Evolutionary conservation across 2,797 vertebrate genomes (phyloP).

Genomic region (Euthynnus affinis): DNA sequence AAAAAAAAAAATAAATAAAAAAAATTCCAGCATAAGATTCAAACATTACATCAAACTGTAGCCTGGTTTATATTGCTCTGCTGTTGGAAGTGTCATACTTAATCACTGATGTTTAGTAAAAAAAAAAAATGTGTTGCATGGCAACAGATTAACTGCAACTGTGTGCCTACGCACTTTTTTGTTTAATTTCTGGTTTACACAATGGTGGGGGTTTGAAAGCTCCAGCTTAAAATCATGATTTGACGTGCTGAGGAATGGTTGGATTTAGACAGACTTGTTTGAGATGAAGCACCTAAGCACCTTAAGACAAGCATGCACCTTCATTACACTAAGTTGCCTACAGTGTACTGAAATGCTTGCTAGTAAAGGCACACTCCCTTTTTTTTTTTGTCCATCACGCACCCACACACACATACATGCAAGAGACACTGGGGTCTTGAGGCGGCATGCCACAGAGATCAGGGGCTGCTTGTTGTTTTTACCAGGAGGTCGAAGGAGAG

Average conservation of each 20-base stretch:
- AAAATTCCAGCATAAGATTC: slow-evolving; percentile 32
- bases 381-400: slow-evolving; percentile 56
- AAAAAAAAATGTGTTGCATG: slow-evolving; percentile 39
- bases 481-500: slow-evolving; percentile 81
- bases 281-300: slow-evolving; percentile 41
- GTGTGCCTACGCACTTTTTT: slow-evolving; percentile 30
- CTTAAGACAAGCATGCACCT: slow-evolving; percentile 36
- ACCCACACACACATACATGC: slow-evolving; percentile 35
- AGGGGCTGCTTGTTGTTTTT: slow-evolving; percentile 84
- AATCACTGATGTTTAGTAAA: slow-evolving; percentile 46
- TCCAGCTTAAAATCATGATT: slow-evolving; percentile 43
- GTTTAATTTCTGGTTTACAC: slow-evolving; percentile 44
- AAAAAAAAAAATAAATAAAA: slow-evolving; percentile 25
- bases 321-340: slow-evolving; percentile 40
- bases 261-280: slow-evolving; percentile 61
- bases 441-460: slow-evolving; percentile 80
- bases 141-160: slow-evolving; percentile 41
- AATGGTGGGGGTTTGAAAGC: slow-evolving; percentile 34
- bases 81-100: slow-evolving; percentile 44
- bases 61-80: slow-evolving; percentile 48
- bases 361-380: slow-evolving; percentile 62
- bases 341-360: slow-evolving; percentile 48
- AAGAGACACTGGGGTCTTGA: slow-evolving; percentile 58
- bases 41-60: slow-evolving; percentile 57
- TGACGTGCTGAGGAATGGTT: slow-evolving; percentile 55